A percentile compares a stretch with the other conserved stretches of the same genome.
Conservation (phyloP, 2,888 invertebrate species). For the Dicycla oo region DNA sequence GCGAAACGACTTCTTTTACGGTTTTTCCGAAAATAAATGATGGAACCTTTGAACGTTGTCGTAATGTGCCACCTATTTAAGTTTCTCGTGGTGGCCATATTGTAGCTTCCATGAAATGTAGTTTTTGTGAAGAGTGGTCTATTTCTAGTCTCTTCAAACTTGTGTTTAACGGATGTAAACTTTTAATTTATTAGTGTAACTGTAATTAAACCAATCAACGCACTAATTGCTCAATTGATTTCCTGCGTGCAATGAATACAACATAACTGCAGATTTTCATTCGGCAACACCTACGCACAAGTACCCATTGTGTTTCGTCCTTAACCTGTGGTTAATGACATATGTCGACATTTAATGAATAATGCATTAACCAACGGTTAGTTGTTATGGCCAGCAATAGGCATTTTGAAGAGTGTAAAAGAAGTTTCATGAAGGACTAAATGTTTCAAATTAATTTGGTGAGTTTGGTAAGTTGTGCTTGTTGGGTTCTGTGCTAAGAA, state of each 20-base stretch:
- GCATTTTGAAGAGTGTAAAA: slow-evolving; percentile 20
- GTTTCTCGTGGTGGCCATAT: too few species aligned
- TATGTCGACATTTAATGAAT: slow-evolving; percentile 42
- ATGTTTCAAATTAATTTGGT: not conserved
- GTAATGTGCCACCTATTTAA: too few species aligned
- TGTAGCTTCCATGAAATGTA: too few species aligned
- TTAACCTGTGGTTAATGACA: slow-evolving; percentile 60
- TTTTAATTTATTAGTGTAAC: not conserved
- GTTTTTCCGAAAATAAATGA: too few species aligned
- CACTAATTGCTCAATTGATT: slow-evolving; percentile 17
- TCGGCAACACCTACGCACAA: slow-evolving; percentile 20
- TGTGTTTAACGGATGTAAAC: too few species aligned
- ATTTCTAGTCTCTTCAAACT: too few species aligned
- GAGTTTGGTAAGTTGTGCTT: not conserved
- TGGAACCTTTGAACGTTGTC: too few species aligned
- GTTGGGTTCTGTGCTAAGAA: not conserved
- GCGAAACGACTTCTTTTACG: too few species aligned
- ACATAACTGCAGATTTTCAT: slow-evolving; percentile 10
- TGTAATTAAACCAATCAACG: not conserved
- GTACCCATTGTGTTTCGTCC: slow-evolving; percentile 57
- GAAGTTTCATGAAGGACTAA: not conserved
- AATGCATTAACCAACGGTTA: slow-evolving; percentile 40
- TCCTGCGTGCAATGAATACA: slow-evolving; percentile 22
- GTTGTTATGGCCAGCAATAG: slow-evolving; percentile 18
- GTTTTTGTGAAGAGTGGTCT: too few species aligned